Conservation (phyloP, 2,797 vertebrate genomes). For the Phoebastria nigripes region DNA sequence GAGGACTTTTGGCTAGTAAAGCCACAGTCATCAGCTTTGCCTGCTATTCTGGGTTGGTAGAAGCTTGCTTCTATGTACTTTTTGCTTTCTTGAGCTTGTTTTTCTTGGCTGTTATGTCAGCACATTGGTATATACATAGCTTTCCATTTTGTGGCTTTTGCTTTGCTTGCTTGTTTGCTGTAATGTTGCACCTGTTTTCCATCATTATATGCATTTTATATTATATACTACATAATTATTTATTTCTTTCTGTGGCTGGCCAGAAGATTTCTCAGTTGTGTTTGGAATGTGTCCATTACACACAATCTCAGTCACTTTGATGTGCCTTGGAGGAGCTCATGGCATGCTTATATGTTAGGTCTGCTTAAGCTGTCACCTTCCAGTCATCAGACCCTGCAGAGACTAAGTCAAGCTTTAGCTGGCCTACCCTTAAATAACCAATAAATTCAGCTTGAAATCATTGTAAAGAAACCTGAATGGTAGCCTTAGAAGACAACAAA, state of each 20-base stretch:
- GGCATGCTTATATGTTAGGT: background rate
- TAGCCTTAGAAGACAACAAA: background rate
- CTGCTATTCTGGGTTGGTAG: background rate
- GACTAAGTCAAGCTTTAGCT: background rate
- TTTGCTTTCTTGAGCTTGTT: background rate
- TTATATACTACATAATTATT: background rate
- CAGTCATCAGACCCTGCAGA: background rate
- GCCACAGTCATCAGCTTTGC: background rate
- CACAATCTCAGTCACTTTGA: background rate
- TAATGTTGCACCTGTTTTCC: background rate
- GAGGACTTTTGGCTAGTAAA: background rate
- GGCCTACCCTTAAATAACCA: background rate
- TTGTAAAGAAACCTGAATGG: background rate
- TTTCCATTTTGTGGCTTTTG: background rate
- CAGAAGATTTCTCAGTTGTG: background rate
- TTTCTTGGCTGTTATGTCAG: background rate
- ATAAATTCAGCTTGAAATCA: background rate
- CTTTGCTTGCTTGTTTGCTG: background rate
- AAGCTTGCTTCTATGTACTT: background rate
- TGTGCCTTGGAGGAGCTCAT: background rate
- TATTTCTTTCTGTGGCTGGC: background rate
- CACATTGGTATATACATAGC: background rate
- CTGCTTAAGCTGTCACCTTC: background rate
- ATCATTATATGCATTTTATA: background rate
- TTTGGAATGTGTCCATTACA: background rate